Base-by-base conservation (phyloP, 2,113 vertebrate species). In the Myrmophylax atrothorax region DNA sequence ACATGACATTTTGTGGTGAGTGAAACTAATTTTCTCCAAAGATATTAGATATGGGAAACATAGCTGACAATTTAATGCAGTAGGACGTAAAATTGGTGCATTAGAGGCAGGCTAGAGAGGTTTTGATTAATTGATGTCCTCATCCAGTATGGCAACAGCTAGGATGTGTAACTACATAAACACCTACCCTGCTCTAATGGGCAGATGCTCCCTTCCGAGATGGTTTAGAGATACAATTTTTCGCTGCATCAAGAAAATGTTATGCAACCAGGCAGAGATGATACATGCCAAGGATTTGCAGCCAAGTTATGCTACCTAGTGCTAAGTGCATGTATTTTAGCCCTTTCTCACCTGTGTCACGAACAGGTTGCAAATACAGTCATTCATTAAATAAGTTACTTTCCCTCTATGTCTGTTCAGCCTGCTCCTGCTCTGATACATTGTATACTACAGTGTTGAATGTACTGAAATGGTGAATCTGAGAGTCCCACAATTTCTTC, bases 11-110 rank as follows among this genome's bases (percentile, higher is more conserved):
- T 94, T 78, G 78, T 70, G 53, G 52, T 12, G 28, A 86, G 55
- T 70, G 77, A 87, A 91, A 89, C 69, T 93, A 58, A 87, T 84
- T 90, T 93, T 53, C 69, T 81, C 26, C 56, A 68, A 77, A 86
- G 42, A 80, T 66, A 77, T 63, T 88, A 70, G 68, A 50, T 84
- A 69, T 25, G 49, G 59, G 72, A 89, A 93, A 84, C 18, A n/a
- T 3, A 89, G 56, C 7, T 81, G 83, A 67, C 47, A 90, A 59
- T 83, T 90, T 92, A 66, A 95, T 73, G 50, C 22, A 40, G 29
- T 23, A 79, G 47, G 58, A 86, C 77, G 69, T 37, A 62, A 83
- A 92, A 74, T 18, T 8, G 22, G 38, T 66, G 29, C 18, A 47
- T 74, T 74, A 80, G 29, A 86, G 15, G 79, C 23, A 95, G 56